Base-by-base conservation (phyloP, 2,888 invertebrate genomes). In the Sinohyriopsis cumingii region DNA sequence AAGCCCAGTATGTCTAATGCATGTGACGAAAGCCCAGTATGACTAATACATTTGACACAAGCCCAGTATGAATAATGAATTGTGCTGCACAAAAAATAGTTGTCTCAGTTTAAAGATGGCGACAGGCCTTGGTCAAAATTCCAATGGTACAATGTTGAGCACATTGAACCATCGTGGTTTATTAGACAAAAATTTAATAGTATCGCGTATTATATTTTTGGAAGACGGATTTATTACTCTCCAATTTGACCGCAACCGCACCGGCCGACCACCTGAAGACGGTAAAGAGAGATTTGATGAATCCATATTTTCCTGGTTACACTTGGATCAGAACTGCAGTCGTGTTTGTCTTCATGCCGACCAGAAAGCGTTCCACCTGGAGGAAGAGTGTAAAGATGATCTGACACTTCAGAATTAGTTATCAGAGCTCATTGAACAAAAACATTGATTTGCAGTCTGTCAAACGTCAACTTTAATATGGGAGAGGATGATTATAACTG, bases 231-330 rank as follows among this genome's bases (percentile, higher is more conserved):
- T 82, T 85, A 72, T 76, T 88, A 2, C 69, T 86, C 57, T 77
- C 82, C 18, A 87, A 86, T 66, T 62, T 83, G 63, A 87, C 87
- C 59, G 85, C 85, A 22, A 79, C 87, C 20, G 84, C 9, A 84
- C 87, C 54, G 86, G 86, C 0, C 79, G 84, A 3, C 88, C 88
- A 5, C 86, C 88, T 0, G 87, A 88, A 72, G 67, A 76, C 5
- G 81, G 85, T 1, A 67, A 80, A 25, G 84, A 83, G 57, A 57
- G 54, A 9, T 84, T 83, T 62, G 68, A 75, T 33, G 25, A 28
- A 9, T 68, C 64, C 1, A 77, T 77, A 5, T 62, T 76, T 15
- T 78, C 76, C 54, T 85, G 83, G 84, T 74, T 88, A 20, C 88
- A 87, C 70, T 62, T 79, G 28, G 88, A 87, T 74, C 87, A 87